Percentiles rank a stretch among this genome's conserved stretches.
Evolutionary conservation across 2,888 invertebrate species (phyloP).

Genomic region (Myopa testacea): DNA sequence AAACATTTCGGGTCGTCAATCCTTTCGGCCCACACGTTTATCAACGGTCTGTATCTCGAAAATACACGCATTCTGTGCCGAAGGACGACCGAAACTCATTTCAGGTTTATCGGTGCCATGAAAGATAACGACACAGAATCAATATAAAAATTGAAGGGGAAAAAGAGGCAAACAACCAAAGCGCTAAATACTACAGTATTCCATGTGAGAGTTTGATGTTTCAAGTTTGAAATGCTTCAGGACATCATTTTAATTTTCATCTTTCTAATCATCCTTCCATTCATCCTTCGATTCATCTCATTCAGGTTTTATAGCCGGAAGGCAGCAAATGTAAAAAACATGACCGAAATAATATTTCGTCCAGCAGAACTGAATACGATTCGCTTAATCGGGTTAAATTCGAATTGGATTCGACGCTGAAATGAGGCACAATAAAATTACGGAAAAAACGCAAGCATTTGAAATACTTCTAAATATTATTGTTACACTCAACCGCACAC

Average conservation of each 20-base stretch:
- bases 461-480: neutral
- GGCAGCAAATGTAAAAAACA: neutral
- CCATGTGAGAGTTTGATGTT: too few relatives aligned
- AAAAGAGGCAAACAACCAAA: too few relatives aligned
- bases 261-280: neutral
- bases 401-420: too few relatives aligned
- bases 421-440: neutral
- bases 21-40: neutral
- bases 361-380: neutral
- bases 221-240: neutral
- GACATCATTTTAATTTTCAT: neutral
- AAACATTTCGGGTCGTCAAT: neutral
- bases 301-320: neutral
- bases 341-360: neutral
- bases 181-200: too few relatives aligned
- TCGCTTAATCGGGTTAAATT: too few relatives aligned
- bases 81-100: too few relatives aligned
- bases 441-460: neutral
- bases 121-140: too few relatives aligned
- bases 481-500: neutral
- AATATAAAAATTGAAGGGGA: too few relatives aligned
- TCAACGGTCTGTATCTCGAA: neutral
- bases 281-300: neutral
- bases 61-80: too few relatives aligned
- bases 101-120: too few relatives aligned